Evolutionary conservation across 2,888 invertebrate genomes (phyloP).

Genomic region (Flexamia atlantica): DNA sequence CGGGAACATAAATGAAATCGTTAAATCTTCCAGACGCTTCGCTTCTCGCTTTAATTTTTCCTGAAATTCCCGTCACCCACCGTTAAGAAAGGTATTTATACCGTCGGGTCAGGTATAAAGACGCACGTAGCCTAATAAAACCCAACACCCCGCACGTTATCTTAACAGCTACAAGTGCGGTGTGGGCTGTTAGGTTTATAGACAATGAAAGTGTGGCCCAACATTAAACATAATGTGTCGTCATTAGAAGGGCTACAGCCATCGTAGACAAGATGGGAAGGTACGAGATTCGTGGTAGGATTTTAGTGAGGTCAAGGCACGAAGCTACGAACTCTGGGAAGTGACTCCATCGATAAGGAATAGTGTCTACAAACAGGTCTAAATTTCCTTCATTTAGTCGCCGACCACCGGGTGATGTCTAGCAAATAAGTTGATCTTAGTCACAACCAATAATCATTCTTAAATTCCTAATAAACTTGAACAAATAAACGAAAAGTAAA

Average conservation of each 20-base stretch:
- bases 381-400: too few relatives aligned
- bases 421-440: too few relatives aligned
- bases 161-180: slow-evolving; percentile 9
- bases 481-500: too few relatives aligned
- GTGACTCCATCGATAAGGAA: too few relatives aligned
- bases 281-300: too few relatives aligned
- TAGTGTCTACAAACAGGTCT: too few relatives aligned
- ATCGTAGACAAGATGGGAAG: too few relatives aligned
- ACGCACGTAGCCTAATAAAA: slow-evolving; percentile 29
- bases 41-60: slow-evolving; percentile 11
- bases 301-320: too few relatives aligned
- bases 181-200: slow-evolving; percentile 43
- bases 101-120: slow-evolving; percentile 32
- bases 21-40: slow-evolving; percentile 7
- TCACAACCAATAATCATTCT: too few relatives aligned
- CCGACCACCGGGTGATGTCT: too few relatives aligned
- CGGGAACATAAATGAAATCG: slow-evolving; percentile 37
- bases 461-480: too few relatives aligned
- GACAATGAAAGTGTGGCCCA: slow-evolving; percentile 29
- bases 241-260: not conserved
- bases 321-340: too few relatives aligned
- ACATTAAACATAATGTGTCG: not conserved
- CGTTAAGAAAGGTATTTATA: slow-evolving; percentile 16
- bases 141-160: slow-evolving; percentile 15
- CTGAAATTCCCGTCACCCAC: slow-evolving; percentile 6